Conservation (phyloP, 2,888 invertebrate species). For the Acanthosepion lycidas region DNA sequence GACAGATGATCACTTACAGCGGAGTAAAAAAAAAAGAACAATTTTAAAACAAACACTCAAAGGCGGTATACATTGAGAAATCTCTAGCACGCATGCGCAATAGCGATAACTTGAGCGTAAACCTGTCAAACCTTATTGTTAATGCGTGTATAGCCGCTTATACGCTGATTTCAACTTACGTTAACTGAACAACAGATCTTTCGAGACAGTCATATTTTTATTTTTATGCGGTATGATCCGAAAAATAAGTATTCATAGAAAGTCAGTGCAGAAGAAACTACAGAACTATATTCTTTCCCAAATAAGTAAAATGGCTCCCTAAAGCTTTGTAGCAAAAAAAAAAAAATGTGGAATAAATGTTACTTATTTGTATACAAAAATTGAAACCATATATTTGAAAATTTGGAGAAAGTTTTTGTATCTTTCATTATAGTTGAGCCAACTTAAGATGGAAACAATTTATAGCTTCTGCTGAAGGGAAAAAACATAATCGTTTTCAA, state of each 20-base stretch:
- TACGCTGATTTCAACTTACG: neutral
- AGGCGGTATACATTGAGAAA: neutral
- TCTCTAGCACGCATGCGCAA: neutral
- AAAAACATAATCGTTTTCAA: neutral
- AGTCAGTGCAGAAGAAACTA: neutral
- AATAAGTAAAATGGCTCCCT: neutral
- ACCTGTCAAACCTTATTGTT: neutral
- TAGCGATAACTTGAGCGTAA: neutral
- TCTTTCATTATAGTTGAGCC: neutral
- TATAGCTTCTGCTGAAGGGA: neutral
- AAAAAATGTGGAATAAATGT: neutral
- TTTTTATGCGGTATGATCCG: neutral
- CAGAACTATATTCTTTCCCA: neutral
- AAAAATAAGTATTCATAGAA: neutral
- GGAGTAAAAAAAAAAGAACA: neutral
- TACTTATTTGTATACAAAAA: neutral
- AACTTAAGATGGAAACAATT: neutral
- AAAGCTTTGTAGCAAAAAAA: neutral
- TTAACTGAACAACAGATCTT: neutral
- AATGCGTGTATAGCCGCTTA: neutral
- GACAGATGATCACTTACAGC: neutral
- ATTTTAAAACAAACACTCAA: no score
- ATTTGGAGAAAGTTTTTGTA: neutral
- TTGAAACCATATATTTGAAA: neutral
- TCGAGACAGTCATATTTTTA: neutral